phyloP scores from a whole-genome alignment of 2,113 vertebrate species.

The Coptodon bakossiorum region DNA sequence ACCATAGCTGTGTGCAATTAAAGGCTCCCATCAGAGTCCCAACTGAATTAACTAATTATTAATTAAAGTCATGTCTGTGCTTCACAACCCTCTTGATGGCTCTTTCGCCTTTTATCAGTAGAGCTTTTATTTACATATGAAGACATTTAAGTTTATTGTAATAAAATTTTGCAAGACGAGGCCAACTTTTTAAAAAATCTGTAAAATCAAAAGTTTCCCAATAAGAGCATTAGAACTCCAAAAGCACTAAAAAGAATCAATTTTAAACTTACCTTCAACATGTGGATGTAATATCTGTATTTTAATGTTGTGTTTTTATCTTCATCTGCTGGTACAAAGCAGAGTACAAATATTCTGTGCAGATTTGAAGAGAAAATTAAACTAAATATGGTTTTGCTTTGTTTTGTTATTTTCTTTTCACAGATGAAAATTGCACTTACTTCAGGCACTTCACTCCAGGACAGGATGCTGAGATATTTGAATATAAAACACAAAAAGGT shows the following conservation, averaged over 20 bases:
- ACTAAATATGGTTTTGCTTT: not conserved
- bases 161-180: not conserved
- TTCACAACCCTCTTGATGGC: not conserved
- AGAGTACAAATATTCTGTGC: not conserved
- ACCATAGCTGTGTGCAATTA: not conserved
- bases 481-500: conserved; percentile 95
- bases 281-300: not conserved
- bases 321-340: not conserved
- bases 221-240: not conserved
- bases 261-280: not conserved
- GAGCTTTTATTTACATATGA: not conserved
- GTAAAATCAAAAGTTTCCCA: not conserved
- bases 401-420: conserved; percentile 7
- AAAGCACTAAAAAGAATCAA: not conserved
- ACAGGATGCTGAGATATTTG: conserved; percentile 81
- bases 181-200: not conserved
- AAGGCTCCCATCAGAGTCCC: not conserved
- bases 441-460: conserved; percentile 92
- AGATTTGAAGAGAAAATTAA: not conserved
- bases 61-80: not conserved
- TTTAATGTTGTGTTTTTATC: not conserved
- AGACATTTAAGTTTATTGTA: not conserved
- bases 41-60: not conserved
- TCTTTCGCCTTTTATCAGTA: not conserved
- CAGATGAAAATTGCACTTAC: conserved; percentile 91